A percentile compares a stretch with the other conserved stretches of the same genome.
phyloP scores from a whole-genome alignment of 2,113 vertebrate genomes.

The Oreotragus oreotragus region DNA sequence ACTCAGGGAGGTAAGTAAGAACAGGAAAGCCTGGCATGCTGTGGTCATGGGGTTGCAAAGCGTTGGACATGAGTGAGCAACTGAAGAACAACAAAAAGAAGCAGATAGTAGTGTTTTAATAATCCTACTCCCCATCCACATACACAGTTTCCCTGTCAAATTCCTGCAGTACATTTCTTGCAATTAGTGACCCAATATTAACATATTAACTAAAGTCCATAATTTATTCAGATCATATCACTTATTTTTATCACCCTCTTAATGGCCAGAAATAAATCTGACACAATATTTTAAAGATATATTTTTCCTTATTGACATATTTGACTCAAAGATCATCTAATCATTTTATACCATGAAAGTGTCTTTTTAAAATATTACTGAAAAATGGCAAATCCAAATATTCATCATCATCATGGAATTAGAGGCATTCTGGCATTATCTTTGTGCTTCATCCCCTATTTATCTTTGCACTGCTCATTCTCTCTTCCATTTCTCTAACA shows the following conservation, averaged over 20 bases:
- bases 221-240: not conserved
- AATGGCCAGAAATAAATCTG: not conserved
- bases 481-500: not conserved
- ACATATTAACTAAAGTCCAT: not conserved
- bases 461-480: not conserved
- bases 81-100: not conserved
- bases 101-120: not conserved
- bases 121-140: accelerated
- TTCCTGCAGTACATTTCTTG: not conserved
- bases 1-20: not conserved
- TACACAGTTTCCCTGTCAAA: not conserved
- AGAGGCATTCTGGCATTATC: not conserved
- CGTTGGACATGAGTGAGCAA: not conserved
- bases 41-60: not conserved
- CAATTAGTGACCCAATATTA: not conserved
- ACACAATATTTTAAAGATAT: not conserved
- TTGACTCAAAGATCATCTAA: not conserved
- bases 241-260: not conserved
- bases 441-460: not conserved
- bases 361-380: not conserved
- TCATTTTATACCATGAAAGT: not conserved
- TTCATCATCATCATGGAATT: not conserved
- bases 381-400: not conserved
- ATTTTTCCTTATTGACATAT: not conserved
- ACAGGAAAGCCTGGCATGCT: not conserved